Conservation (phyloP, 1,140 invertebrate species). For the Drosophila repletoides region DNA sequence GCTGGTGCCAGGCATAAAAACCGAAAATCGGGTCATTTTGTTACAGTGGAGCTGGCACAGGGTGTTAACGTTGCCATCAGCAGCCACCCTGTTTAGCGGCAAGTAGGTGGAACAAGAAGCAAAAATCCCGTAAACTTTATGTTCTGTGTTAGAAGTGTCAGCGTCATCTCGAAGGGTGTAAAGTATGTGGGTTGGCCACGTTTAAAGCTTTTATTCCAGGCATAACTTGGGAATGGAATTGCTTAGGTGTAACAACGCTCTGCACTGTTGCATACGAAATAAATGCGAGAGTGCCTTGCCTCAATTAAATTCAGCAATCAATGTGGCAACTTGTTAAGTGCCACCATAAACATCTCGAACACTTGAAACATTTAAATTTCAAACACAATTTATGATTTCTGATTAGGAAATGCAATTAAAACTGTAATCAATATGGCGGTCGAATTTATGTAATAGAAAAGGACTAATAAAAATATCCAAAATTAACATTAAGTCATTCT, state of each 20-base stretch:
- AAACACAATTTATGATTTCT: too few species aligned
- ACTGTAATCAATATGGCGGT: neutral
- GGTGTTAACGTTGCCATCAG: conserved; percentile 35
- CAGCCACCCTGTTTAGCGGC: conserved; percentile 10
- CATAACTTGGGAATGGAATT: conserved; percentile 30
- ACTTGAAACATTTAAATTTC: neutral
- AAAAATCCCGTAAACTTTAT: conserved; percentile 35
- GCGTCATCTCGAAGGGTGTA: conserved; percentile 13
- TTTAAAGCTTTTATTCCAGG: conserved; percentile 41
- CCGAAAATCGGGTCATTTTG: conserved; percentile 73
- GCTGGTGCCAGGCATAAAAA: conserved; percentile 57
- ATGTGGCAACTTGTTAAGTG: conserved; percentile 20
- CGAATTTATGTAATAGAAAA: too few species aligned
- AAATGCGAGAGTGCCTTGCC: neutral
- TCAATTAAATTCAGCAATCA: conserved; percentile 17
- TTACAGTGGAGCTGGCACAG: conserved; percentile 7
- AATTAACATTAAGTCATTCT: too few species aligned
- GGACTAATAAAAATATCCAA: too few species aligned
- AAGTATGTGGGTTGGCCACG: conserved; percentile 28
- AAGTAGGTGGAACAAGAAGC: neutral
- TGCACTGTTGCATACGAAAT: neutral
- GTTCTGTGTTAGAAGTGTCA: conserved; percentile 37
- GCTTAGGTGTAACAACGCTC: conserved; percentile 10
- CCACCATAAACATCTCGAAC: neutral
- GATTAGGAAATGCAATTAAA: neutral